phyloP scores from a whole-genome alignment of 1,140 invertebrate genomes.

The Aethina tumida region DNA sequence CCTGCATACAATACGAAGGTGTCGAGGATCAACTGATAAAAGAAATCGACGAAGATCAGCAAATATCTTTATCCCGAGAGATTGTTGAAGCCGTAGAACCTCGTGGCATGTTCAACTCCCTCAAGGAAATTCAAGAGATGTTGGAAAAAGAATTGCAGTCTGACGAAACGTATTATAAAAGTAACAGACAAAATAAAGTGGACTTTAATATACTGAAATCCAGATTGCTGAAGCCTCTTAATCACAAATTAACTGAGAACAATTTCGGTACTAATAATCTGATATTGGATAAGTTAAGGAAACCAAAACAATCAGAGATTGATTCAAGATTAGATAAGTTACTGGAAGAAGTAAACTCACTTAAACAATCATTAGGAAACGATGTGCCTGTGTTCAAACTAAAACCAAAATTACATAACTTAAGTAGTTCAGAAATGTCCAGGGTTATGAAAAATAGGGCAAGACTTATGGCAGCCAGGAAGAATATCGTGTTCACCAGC shows the following conservation, averaged over 20 bases:
- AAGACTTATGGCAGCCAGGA: conserved; percentile 22
- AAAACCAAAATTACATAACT: conserved; percentile 15
- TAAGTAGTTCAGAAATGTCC: conserved; percentile 24
- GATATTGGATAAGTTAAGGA: not conserved
- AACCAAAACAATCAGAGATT: not conserved
- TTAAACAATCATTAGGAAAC: not conserved
- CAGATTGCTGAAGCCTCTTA: not conserved
- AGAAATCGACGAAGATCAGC: conserved; percentile 27
- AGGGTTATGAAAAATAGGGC: conserved; percentile 24
- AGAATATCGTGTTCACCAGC: conserved; percentile 25
- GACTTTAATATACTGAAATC: not conserved
- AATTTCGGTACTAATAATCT: not conserved
- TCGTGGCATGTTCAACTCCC: conserved; percentile 7
- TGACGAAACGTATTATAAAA: conserved; percentile 9
- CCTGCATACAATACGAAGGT: conserved; percentile 26
- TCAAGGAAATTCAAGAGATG: conserved; percentile 6
- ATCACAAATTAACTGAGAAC: not conserved
- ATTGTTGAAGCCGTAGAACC: conserved; percentile 7
- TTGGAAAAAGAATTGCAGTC: conserved; percentile 11
- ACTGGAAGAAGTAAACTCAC: not conserved
- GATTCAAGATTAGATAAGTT: conserved; percentile 1
- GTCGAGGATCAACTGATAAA: conserved; percentile 21
- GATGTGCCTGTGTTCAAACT: not conserved
- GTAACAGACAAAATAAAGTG: not conserved
- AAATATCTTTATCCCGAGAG: conserved; percentile 17